Conservation (phyloP, 2,888 invertebrate genomes). For the Aspidiotus rigidus region DNA sequence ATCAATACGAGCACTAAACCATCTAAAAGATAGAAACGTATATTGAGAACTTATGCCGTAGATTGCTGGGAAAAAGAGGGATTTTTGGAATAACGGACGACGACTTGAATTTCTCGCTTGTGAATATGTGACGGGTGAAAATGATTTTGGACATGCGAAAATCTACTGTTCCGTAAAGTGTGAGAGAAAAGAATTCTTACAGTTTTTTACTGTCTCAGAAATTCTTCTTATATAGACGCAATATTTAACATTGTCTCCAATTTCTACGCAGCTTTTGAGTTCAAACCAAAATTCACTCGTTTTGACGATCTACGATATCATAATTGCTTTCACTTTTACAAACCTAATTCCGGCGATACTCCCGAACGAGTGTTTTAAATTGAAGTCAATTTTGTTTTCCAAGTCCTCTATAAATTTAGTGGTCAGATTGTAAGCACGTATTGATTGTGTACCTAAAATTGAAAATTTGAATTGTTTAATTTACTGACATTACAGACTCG, state of each 20-base stretch:
- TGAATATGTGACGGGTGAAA: no score
- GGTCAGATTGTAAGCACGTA: slow-evolving; percentile 74
- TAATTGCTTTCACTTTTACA: slow-evolving; percentile 14
- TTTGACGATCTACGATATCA: no score
- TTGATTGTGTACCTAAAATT: slow-evolving; percentile 56
- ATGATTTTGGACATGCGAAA: no score
- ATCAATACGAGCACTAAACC: slow-evolving; percentile 90
- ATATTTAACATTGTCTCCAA: no score
- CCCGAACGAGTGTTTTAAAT: slow-evolving; percentile 86
- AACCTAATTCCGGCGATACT: slow-evolving; percentile 78
- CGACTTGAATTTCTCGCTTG: neutral
- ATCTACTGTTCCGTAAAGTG: no score
- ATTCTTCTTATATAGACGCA: no score
- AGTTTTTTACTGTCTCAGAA: no score
- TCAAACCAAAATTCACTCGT: no score
- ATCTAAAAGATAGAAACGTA: slow-evolving; percentile 48
- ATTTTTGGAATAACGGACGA: neutral
- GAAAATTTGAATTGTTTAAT: neutral
- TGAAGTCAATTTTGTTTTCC: slow-evolving; percentile 79
- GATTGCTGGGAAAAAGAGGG: no score
- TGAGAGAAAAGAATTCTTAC: no score
- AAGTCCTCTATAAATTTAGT: slow-evolving; percentile 79
- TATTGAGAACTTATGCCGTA: neutral
- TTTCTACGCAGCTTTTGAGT: no score
- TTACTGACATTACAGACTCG: neutral